These are phyloP conservation scores for Drosophila watanabei DNA, from an alignment of 1,140 invertebrate genomes.

Conservation along the genomic window DNA sequence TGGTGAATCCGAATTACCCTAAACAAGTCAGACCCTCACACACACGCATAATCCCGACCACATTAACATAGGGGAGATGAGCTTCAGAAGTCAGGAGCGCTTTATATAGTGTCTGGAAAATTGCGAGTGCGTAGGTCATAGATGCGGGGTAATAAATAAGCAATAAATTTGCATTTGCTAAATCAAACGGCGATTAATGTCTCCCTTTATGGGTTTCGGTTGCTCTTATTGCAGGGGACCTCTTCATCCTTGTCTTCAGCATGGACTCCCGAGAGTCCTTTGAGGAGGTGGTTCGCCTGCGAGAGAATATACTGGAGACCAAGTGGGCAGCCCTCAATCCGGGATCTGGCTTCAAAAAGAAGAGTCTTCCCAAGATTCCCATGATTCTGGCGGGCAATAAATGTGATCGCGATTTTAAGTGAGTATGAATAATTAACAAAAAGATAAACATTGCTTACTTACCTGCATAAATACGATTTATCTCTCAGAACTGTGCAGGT, in stretches of 20 bases:
- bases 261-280: slow-evolving; percentile 95
- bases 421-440: slow-evolving; percentile 23
- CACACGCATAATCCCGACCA: background rate
- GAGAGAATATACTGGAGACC: slow-evolving; percentile 93
- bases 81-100: slow-evolving; percentile 44
- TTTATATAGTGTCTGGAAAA: slow-evolving; percentile 57
- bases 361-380: slow-evolving; percentile 89
- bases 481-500: slow-evolving; percentile 89
- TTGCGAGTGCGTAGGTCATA: slow-evolving; percentile 43
- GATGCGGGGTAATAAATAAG: slow-evolving; percentile 63
- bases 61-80: slow-evolving; percentile 49
- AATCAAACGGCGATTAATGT: slow-evolving; percentile 71
- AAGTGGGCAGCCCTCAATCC: slow-evolving; percentile 89
- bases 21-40: slow-evolving; percentile 22
- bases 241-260: slow-evolving; percentile 94
- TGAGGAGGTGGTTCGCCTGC: slow-evolving; percentile 92
- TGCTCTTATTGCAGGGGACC: slow-evolving; percentile 88
- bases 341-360: slow-evolving; percentile 87
- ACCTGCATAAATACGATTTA: background rate
- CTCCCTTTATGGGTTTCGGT: slow-evolving; percentile 46
- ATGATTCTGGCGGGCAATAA: slow-evolving; percentile 95
- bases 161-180: slow-evolving; percentile 76
- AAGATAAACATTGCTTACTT: background rate
- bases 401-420: slow-evolving; percentile 91
- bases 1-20: slow-evolving; percentile 33